A percentile compares a stretch with the other conserved stretches of the same genome.
Evolutionary conservation across 2,797 vertebrate species (phyloP).

Genomic region (Neomorphus geoffroyi): DNA sequence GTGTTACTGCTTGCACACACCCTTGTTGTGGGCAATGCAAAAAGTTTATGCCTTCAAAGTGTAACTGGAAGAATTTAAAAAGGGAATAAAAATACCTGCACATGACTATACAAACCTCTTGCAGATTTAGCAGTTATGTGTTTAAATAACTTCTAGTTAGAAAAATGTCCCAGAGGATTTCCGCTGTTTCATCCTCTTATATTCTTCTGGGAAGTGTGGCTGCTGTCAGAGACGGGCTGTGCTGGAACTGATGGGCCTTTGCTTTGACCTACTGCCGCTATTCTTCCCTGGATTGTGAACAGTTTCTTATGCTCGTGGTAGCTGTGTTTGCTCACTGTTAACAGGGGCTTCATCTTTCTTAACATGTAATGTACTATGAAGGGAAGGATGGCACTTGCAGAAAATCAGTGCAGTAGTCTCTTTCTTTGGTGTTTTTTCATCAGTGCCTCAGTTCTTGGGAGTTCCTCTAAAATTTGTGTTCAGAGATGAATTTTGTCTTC

Average conservation of each 20-base stretch:
- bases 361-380: rapidly evolving
- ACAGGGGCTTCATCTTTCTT: background rate
- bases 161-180: background rate
- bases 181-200: background rate
- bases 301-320: background rate
- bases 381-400: background rate
- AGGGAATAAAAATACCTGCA: background rate
- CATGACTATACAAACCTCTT: background rate
- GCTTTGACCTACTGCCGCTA: background rate
- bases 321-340: background rate
- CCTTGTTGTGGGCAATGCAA: background rate
- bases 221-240: background rate
- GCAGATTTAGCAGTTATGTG: background rate
- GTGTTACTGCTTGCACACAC: background rate
- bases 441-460: rapidly evolving
- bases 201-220: background rate
- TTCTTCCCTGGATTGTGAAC: background rate
- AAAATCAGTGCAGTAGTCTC: background rate
- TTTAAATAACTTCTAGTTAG: background rate
- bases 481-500: background rate
- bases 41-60: background rate
- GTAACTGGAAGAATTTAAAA: background rate
- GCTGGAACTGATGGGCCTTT: background rate
- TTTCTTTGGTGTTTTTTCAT: background rate
- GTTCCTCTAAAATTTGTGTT: background rate